A percentile compares a stretch with the other conserved stretches of the same genome.
phyloP scores from a whole-genome alignment of 1,140 invertebrate species.

The Chrysomallon squamiferum region DNA sequence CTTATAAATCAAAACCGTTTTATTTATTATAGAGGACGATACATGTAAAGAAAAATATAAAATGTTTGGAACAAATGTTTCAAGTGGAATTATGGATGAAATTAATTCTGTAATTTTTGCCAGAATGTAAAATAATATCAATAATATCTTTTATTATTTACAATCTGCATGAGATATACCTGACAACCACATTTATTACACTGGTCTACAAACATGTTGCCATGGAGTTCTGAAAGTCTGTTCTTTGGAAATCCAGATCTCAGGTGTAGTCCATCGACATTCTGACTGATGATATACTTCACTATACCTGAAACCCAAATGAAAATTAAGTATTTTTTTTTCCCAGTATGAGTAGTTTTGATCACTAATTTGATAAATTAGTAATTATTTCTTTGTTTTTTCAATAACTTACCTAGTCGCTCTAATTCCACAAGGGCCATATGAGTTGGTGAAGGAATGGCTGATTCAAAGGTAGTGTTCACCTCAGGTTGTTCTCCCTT shows the following conservation, averaged over 20 bases:
- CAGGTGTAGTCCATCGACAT: slow-evolving; percentile 97
- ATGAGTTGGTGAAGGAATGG: slow-evolving; percentile 91
- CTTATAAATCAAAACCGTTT: too few species aligned
- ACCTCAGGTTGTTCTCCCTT: slow-evolving; percentile 84
- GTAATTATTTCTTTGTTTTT: too few species aligned
- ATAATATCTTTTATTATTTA: neutral
- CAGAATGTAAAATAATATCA: too few species aligned
- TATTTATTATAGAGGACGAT: too few species aligned
- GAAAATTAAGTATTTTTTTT: neutral
- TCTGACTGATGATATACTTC: slow-evolving; percentile 93
- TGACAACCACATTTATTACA: slow-evolving; percentile 84
- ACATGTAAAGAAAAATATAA: too few species aligned
- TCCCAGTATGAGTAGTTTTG: neutral
- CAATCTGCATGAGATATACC: slow-evolving; percentile 67
- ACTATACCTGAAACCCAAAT: slow-evolving; percentile 61
- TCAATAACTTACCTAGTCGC: slow-evolving; percentile 64
- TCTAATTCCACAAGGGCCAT: slow-evolving; percentile 88
- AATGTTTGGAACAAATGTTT: too few species aligned
- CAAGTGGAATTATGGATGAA: too few species aligned
- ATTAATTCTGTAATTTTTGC: too few species aligned
- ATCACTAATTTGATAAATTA: too few species aligned
- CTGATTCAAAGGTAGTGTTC: slow-evolving; percentile 89
- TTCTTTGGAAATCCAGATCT: slow-evolving; percentile 82
- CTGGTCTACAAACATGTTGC: slow-evolving; percentile 96
- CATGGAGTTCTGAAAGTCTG: slow-evolving; percentile 90